phyloP scores from a whole-genome alignment of 2,113 vertebrate genomes.

The Perca flavescens region DNA sequence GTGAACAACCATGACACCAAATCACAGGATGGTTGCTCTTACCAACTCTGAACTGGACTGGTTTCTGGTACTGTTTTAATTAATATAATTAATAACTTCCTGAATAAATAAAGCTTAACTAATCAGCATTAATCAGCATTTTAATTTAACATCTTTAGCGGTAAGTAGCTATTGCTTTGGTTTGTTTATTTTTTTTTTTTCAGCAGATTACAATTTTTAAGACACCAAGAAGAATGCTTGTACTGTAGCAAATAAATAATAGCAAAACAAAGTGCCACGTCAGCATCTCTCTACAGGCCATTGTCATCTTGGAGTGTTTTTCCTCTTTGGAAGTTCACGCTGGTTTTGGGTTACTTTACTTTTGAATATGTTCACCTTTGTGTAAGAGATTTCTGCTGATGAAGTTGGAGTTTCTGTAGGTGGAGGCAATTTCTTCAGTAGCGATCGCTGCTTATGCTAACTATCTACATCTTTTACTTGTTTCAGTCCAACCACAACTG shows the following conservation, averaged over 20 bases:
- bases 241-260: conserved; percentile 4
- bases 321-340: not conserved
- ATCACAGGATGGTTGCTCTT: too few species aligned
- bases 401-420: not conserved
- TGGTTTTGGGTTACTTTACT: not conserved
- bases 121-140: not conserved
- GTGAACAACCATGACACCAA: not conserved
- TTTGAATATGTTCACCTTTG: not conserved
- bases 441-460: not conserved
- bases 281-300: conserved; percentile 5
- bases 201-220: not conserved
- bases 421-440: not conserved
- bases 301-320: conserved; percentile 3
- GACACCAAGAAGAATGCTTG: not conserved
- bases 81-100: too few species aligned
- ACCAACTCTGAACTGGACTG: not conserved
- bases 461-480: not conserved
- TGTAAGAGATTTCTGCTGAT: not conserved
- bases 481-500: not conserved
- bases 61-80: not conserved
- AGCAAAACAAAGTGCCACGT: conserved; percentile 26
- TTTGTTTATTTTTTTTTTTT: not conserved
- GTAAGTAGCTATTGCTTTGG: not conserved
- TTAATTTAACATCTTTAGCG: not conserved
- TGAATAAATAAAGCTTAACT: not conserved